phyloP scores from a whole-genome alignment of 2,888 invertebrate species.

The Hypena proboscidalis region DNA sequence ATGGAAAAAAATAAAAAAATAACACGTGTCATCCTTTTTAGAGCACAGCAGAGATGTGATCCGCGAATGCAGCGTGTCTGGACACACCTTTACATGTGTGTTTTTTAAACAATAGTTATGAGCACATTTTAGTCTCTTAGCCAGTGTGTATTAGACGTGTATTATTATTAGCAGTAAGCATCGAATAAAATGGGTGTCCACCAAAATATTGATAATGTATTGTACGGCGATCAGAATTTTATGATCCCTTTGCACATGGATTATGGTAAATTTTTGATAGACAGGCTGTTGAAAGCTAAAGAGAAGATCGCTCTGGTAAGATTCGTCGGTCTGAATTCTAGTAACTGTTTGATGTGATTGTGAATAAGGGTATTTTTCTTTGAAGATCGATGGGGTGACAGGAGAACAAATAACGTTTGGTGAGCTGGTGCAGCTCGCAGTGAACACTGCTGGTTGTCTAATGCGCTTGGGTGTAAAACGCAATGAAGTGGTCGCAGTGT shows the following conservation, averaged over 20 bases:
- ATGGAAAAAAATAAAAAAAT: no score
- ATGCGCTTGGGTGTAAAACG: conserved; percentile 49
- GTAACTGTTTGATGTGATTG: background rate
- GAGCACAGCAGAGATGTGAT: no score
- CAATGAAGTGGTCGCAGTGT: conserved; percentile 61
- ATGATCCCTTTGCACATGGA: conserved; percentile 59
- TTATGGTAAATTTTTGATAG: conserved; percentile 56
- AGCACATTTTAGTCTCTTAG: background rate
- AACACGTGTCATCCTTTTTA: no score
- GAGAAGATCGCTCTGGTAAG: conserved; percentile 63
- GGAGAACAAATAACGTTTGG: conserved; percentile 52
- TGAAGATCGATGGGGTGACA: conserved; percentile 47
- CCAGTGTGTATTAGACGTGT: background rate
- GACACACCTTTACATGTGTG: no score
- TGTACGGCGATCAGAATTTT: conserved; percentile 51
- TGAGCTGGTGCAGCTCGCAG: conserved; percentile 53
- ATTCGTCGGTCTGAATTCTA: background rate
- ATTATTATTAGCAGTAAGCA: no score
- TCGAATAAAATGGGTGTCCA: conserved; percentile 4
- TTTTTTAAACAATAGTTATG: background rate
- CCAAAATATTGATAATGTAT: conserved; percentile 28
- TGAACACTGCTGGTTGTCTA: conserved; percentile 54
- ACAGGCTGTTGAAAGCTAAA: conserved; percentile 48
- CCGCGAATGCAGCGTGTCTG: no score
- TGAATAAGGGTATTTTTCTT: conserved; percentile 30